Percentiles rank a stretch among this genome's conserved stretches.
phyloP scores from a whole-genome alignment of 2,888 invertebrate genomes.

The Cepaea hortensis region DNA sequence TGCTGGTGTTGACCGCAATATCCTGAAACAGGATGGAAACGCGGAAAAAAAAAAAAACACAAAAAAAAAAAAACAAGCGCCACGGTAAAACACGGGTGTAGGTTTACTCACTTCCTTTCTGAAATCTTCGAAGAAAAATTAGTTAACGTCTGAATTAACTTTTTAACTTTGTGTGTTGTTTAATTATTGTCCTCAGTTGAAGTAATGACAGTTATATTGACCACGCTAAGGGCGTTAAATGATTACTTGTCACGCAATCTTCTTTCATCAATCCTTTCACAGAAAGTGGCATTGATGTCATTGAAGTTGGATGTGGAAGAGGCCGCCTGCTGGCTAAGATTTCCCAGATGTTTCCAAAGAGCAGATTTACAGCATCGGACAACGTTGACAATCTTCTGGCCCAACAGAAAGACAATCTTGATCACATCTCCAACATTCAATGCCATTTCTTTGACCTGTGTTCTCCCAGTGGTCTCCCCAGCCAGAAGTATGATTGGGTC shows the following conservation, averaged over 20 bases:
- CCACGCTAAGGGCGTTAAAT: no score
- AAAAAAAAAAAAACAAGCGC: no score
- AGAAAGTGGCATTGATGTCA: slow-evolving; percentile 47
- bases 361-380: slow-evolving; percentile 18
- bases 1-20: no score
- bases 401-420: neutral
- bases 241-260: neutral
- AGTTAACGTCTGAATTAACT: no score
- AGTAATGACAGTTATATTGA: no score
- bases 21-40: no score
- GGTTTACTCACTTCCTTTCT: no score
- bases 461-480: slow-evolving; percentile 10
- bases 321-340: slow-evolving; percentile 32
- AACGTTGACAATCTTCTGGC: slow-evolving; percentile 9
- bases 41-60: no score
- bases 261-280: neutral
- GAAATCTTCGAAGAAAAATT: no score
- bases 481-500: slow-evolving; percentile 3
- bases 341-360: neutral
- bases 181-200: no score
- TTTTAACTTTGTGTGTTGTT: no score
- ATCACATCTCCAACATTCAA: slow-evolving; percentile 44
- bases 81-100: no score
- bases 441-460: slow-evolving; percentile 20
- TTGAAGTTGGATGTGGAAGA: slow-evolving; percentile 48